phyloP scores from a whole-genome alignment of 1,140 invertebrate species.

The Littorina saxatilis region DNA sequence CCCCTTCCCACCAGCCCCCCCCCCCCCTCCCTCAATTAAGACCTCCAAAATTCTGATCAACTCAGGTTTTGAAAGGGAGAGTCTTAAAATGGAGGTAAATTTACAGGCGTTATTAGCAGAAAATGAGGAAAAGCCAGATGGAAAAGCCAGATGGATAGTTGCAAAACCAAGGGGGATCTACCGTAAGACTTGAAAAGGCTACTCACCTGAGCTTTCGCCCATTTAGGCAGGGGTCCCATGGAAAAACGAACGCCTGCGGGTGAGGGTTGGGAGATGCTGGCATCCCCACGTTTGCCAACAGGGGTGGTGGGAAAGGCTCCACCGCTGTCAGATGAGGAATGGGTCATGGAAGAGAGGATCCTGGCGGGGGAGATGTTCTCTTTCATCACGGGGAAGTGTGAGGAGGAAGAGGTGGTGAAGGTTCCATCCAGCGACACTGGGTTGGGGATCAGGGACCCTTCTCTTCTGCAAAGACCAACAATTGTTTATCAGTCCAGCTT shows the following conservation, averaged over 20 bases:
- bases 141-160: too few species aligned
- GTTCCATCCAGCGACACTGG: slow-evolving; percentile 32
- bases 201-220: slow-evolving; percentile 90
- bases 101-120: too few species aligned
- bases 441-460: slow-evolving; percentile 43
- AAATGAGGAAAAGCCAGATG: too few species aligned
- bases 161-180: too few species aligned
- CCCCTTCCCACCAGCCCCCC: too few species aligned
- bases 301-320: slow-evolving; percentile 15
- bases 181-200: too few species aligned
- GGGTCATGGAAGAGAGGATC: slow-evolving; percentile 23
- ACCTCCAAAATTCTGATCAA: too few species aligned
- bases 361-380: slow-evolving; percentile 24
- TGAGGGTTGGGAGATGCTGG: slow-evolving; percentile 10
- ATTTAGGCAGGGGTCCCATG: slow-evolving; percentile 88
- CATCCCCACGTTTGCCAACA: background rate
- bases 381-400: slow-evolving; percentile 36
- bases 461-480: slow-evolving; percentile 38
- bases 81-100: too few species aligned
- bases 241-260: slow-evolving; percentile 81
- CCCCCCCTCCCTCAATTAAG: too few species aligned
- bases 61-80: too few species aligned
- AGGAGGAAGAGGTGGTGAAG: background rate
- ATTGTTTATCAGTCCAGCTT: too few species aligned
- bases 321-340: background rate